Base-by-base conservation (phyloP, 2,888 invertebrate genomes). In the Microctonus brassicae region DNA sequence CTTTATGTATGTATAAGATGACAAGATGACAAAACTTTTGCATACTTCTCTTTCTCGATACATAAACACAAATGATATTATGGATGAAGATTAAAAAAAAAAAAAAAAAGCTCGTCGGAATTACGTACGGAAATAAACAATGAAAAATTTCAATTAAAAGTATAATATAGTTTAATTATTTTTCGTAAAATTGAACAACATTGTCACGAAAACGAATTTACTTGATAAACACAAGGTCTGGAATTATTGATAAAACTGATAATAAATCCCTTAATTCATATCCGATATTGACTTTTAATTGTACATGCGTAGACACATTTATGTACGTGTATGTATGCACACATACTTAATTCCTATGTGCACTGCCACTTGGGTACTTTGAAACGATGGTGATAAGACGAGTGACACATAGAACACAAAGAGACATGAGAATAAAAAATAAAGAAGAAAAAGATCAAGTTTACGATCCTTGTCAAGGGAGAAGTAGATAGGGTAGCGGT, bases 1-100 rank as follows among this genome's bases (percentile, higher is more conserved):
- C 73, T 76, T 79, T 80, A 82, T n/a, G n/a, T n/a, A n/a, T 83
- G 80, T 80, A 81, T 83, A 79, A 79, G 75, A 69, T 57, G n/a
- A n/a, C n/a, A 79, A 79, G 75, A 69, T 57, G n/a, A n/a, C n/a
- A n/a, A n/a, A n/a, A n/a, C 53, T 57, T 47, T 53, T 66, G 72
- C 70, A 29, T 10, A 29, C 20, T n/a, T 10, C 5, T 1, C 5
- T 2, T 10, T 34, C n/a, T 7, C 6, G 33, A 47, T 17, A 47
- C 47, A 47, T 47, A 47, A 17, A 17, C 7, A 47, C 7, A 13
- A 11, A 39, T n/a, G n/a, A 5, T 2, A 39, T 13, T 33, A 33
- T 33, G 33, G 4, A 33, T 33, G 7, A 33, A 33, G 13, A 39
- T 39, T n/a, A n/a, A n/a, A n/a, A n/a, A n/a, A n/a, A n/a, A n/a